Conservation (phyloP, 2,888 invertebrate species). For the Conops quadrifasciatus region DNA sequence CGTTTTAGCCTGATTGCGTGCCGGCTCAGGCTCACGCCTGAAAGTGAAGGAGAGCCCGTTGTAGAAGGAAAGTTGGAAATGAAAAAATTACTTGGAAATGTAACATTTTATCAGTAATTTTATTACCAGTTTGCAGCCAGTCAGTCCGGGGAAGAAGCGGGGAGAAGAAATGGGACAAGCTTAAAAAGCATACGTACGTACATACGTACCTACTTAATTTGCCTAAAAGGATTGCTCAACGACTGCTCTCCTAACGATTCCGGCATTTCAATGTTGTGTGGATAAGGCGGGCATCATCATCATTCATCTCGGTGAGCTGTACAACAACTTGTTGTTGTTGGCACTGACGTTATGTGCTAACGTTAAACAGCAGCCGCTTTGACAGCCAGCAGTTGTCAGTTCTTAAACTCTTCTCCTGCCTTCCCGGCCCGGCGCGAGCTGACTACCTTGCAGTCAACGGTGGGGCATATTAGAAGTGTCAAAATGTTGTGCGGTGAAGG, state of each 20-base stretch:
- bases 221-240: slow-evolving; percentile 21
- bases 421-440: too few species aligned
- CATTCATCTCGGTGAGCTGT: slow-evolving; percentile 28
- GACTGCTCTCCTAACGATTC: not conserved
- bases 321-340: slow-evolving; percentile 12
- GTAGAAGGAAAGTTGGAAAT: not conserved
- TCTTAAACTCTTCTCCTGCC: too few species aligned
- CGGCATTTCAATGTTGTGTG: not conserved
- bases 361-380: not conserved
- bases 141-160: not conserved
- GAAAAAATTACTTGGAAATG: slow-evolving; percentile 14
- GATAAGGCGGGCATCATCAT: slow-evolving; percentile 13
- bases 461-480: slow-evolving; percentile 18
- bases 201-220: slow-evolving; percentile 23
- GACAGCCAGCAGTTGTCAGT: not conserved
- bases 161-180: too few species aligned
- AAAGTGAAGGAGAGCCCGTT: not conserved
- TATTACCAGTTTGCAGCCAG: slow-evolving; percentile 2
- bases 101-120: slow-evolving; percentile 25
- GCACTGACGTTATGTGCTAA: not conserved
- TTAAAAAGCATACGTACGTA: too few species aligned
- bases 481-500: too few species aligned
- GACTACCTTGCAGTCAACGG: not conserved
- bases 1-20: slow-evolving; percentile 29
- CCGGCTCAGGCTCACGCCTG: slow-evolving; percentile 4